phyloP scores from a whole-genome alignment of 2,888 invertebrate genomes.

The Tethea ocularis region DNA sequence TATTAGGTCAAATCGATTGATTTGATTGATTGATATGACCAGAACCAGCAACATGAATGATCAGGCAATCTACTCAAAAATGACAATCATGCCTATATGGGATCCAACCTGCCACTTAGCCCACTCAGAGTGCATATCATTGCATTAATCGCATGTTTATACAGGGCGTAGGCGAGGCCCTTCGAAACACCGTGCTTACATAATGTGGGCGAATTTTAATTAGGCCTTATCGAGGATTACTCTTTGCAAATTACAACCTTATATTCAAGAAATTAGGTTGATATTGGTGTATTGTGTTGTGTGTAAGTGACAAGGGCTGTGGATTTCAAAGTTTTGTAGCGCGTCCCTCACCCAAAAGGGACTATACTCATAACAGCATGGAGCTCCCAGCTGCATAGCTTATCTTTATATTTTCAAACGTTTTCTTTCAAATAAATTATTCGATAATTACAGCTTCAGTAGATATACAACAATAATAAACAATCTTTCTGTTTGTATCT shows the following conservation, averaged over 20 bases:
- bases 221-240: neutral
- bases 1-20: no score
- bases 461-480: no score
- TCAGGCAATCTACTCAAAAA: neutral
- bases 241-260: neutral
- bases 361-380: no score
- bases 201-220: neutral
- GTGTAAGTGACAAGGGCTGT: neutral
- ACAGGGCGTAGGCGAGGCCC: neutral
- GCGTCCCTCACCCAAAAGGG: no score
- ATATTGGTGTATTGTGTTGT: neutral
- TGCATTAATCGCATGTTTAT: neutral
- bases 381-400: no score
- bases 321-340: neutral
- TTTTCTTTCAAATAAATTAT: no score
- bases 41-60: no score
- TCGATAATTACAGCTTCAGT: no score
- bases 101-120: neutral
- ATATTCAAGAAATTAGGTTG: neutral
- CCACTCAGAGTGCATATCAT: slow-evolving; percentile 1
- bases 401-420: no score
- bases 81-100: neutral
- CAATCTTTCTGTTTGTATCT: no score
- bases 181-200: neutral
- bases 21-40: no score